phyloP scores from a whole-genome alignment of 2,113 vertebrate genomes.

The Cyanistes caeruleus region DNA sequence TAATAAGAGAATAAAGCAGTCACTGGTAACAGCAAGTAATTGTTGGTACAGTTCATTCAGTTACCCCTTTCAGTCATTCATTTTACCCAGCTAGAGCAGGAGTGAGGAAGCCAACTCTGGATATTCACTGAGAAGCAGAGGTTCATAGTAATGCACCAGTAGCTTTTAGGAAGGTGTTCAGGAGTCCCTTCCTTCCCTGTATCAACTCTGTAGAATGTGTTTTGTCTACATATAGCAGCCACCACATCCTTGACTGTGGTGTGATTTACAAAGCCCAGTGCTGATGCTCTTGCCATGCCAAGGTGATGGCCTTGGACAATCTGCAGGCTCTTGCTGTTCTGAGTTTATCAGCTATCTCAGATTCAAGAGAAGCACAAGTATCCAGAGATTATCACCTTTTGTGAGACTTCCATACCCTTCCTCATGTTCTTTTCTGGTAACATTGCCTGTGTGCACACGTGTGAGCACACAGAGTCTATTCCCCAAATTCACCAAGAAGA shows the following conservation, averaged over 20 bases:
- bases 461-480: background rate
- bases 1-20: background rate
- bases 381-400: background rate
- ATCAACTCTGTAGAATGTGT: background rate
- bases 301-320: background rate
- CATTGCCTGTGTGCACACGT: background rate
- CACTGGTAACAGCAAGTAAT: background rate
- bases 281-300: fast-evolving
- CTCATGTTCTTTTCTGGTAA: background rate
- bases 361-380: background rate
- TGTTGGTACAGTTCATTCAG: background rate
- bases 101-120: background rate
- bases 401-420: background rate
- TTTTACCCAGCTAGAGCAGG: background rate
- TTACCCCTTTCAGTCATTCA: background rate
- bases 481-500: background rate
- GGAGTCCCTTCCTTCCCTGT: background rate
- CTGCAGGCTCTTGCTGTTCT: background rate
- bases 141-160: background rate
- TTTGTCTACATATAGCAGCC: background rate
- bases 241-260: background rate
- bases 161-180: background rate
- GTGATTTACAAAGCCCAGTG: fast-evolving
- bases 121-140: background rate
- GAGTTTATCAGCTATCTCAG: background rate